These are phyloP conservation scores for Mythimna vitellina DNA, from an alignment of 2,888 invertebrate species.

Conservation along the genomic window DNA sequence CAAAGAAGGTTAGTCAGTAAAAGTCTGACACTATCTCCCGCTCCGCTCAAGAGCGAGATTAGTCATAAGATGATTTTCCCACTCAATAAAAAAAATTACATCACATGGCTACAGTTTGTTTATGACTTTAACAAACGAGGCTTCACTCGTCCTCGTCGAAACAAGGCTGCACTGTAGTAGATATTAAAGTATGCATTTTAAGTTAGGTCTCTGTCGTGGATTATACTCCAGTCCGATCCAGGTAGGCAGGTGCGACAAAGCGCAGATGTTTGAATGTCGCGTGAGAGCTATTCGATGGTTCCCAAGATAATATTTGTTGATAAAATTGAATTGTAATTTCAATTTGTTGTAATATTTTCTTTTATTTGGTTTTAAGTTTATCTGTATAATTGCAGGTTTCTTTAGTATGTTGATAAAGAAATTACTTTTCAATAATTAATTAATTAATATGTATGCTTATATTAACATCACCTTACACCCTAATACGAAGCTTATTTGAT, in stretches of 20 bases:
- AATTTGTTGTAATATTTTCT: constrained; percentile 16
- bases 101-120: too few species aligned
- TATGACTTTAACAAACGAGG: too few species aligned
- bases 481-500: not conserved
- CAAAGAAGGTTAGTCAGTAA: too few species aligned
- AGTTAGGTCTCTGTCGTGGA: constrained; percentile 16
- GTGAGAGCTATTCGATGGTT: constrained; percentile 55
- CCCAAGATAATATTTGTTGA: constrained; percentile 35
- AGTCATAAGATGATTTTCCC: too few species aligned
- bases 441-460: too few species aligned
- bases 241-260: constrained; percentile 74
- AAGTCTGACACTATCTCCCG: too few species aligned
- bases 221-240: constrained; percentile 58
- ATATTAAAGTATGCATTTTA: too few species aligned
- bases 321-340: constrained; percentile 28
- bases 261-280: constrained; percentile 48
- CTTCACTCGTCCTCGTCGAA: too few species aligned
- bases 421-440: not conserved
- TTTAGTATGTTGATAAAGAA: not conserved
- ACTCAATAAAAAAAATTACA: too few species aligned
- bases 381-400: not conserved
- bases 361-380: not conserved
- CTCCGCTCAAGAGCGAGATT: too few species aligned
- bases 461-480: too few species aligned
- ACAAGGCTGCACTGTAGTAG: too few species aligned